These are phyloP conservation scores for Pelodytes ibericus DNA, from an alignment of 2,797 vertebrate species.

Conservation along the genomic window DNA sequence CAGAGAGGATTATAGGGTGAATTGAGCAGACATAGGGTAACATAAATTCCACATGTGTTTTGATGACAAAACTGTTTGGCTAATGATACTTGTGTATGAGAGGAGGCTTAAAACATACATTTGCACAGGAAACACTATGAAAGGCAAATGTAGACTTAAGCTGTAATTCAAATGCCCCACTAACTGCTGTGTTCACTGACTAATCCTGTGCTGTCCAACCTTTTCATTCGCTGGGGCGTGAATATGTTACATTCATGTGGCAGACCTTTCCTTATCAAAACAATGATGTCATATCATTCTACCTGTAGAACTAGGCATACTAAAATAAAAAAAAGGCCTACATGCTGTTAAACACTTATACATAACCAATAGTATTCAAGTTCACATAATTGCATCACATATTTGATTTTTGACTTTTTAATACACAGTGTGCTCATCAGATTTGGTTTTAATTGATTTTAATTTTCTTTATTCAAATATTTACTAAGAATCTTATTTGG, in stretches of 20 bases:
- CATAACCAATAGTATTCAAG: no score
- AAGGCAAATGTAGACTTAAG: neutral
- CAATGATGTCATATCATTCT: neutral
- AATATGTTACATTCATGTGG: neutral
- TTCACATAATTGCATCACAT: no score
- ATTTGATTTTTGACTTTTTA: no score
- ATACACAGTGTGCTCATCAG: no score
- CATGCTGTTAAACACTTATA: no score
- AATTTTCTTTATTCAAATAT: no score
- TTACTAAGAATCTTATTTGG: no score
- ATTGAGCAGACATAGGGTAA: constrained; percentile 11
- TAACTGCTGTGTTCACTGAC: neutral
- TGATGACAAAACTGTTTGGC: neutral
- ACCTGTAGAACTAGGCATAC: neutral
- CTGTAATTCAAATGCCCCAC: neutral
- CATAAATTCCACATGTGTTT: neutral
- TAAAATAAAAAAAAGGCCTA: no score
- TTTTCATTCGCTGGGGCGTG: neutral
- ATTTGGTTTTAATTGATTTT: no score
- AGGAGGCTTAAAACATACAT: constrained; percentile 2
- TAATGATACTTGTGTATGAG: neutral
- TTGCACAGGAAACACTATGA: neutral
- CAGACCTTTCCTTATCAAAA: neutral
- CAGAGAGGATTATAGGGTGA: constrained; percentile 9
- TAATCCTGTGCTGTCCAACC: neutral